Conservation (phyloP, 2,113 vertebrate species). For the human region DNA sequence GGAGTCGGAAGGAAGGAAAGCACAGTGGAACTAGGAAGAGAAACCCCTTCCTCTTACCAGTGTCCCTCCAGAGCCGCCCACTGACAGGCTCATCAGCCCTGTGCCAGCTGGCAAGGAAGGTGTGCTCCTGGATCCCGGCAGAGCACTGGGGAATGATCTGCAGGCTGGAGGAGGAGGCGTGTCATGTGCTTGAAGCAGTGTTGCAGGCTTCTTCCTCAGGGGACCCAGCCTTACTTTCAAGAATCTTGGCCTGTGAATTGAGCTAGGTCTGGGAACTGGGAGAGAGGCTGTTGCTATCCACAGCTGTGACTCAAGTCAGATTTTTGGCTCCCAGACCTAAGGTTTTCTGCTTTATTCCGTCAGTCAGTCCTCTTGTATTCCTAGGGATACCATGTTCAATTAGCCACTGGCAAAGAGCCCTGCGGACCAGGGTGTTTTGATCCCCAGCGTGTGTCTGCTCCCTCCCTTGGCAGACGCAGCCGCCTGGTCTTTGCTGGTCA, state of each 20-base stretch:
- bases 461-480: neutral
- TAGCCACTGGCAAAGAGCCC: neutral
- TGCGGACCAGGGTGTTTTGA: neutral
- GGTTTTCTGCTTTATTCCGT: accelerated
- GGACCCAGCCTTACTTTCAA: neutral
- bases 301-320: neutral
- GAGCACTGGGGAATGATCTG: neutral
- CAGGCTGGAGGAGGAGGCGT: neutral
- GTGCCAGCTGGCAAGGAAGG: neutral
- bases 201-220: neutral
- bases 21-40: accelerated
- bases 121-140: neutral
- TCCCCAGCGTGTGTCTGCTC: accelerated
- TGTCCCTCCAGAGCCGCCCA: neutral
- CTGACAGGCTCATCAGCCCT: too few relatives aligned
- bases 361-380: neutral
- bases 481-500: too few relatives aligned
- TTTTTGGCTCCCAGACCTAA: neutral
- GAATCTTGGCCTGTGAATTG: neutral
- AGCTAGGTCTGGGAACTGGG: neutral
- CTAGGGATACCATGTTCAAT: neutral
- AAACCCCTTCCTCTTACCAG: neutral
- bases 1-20: neutral
- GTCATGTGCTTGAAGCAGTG: neutral
- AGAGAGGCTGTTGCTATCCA: neutral